Percentiles rank a stretch among this genome's conserved stretches.
phyloP scores from a whole-genome alignment of 2,113 vertebrate genomes.

The Spilogale gracilis region DNA sequence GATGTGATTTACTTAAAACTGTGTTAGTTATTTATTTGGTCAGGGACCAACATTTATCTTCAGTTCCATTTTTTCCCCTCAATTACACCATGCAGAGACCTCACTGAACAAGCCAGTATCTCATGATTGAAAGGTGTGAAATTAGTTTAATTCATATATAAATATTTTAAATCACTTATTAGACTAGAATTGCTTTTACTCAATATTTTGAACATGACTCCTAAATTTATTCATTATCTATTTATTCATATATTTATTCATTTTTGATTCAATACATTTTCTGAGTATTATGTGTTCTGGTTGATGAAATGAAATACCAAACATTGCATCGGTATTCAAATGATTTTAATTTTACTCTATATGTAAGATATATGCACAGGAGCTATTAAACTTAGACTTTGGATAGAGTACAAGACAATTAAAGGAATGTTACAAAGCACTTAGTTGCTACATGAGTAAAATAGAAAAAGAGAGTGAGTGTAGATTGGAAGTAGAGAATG shows the following conservation, averaged over 20 bases:
- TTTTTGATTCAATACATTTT: neutral
- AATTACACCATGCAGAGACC: neutral
- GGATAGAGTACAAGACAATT: neutral
- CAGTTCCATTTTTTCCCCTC: neutral
- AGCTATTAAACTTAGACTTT: neutral
- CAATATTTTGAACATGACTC: neutral
- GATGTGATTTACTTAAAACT: neutral
- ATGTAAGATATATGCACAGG: neutral
- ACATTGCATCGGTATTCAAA: neutral
- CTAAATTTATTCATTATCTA: constrained; percentile 6
- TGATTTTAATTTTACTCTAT: constrained; percentile 14
- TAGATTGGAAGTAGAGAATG: neutral
- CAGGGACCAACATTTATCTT: neutral
- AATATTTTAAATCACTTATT: constrained; percentile 44
- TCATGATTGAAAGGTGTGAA: neutral
- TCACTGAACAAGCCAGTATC: neutral
- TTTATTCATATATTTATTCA: constrained; percentile 40
- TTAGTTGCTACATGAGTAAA: neutral
- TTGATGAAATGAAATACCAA: neutral
- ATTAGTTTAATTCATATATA: constrained; percentile 23
- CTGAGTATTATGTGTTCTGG: neutral
- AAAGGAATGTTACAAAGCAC: neutral
- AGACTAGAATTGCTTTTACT: neutral
- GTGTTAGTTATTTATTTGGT: neutral
- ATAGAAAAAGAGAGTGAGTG: neutral